Conservation (phyloP, 2,888 invertebrate genomes). For the Agrotis exclamationis region DNA sequence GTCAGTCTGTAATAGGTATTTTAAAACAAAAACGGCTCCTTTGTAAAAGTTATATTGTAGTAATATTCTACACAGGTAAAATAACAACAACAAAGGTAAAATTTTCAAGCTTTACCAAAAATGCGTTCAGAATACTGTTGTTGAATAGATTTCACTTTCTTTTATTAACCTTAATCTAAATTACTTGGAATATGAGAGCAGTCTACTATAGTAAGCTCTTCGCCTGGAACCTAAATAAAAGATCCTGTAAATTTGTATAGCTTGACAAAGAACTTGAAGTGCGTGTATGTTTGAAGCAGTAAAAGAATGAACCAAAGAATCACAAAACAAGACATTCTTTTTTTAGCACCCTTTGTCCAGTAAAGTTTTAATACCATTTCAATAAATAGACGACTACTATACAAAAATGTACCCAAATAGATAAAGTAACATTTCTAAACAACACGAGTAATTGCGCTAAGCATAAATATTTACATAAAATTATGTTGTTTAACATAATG, state of each 20-base stretch:
- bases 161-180: slow-evolving; percentile 48
- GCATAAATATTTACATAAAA: slow-evolving; percentile 52
- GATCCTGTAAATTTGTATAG: slow-evolving; percentile 15
- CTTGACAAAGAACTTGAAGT: slow-evolving; percentile 26
- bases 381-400: slow-evolving; percentile 56
- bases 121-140: slow-evolving; percentile 40
- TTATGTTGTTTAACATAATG: slow-evolving; percentile 26
- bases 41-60: slow-evolving; percentile 60
- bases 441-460: slow-evolving; percentile 46
- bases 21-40: slow-evolving; percentile 40
- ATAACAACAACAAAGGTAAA: slow-evolving; percentile 58
- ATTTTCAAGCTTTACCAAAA: slow-evolving; percentile 46
- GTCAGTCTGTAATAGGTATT: not conserved
- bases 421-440: slow-evolving; percentile 33
- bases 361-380: slow-evolving; percentile 53
- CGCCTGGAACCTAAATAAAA: slow-evolving; percentile 9
- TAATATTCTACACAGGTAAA: slow-evolving; percentile 57
- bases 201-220: slow-evolving; percentile 10
- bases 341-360: slow-evolving; percentile 18
- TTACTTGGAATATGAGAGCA: slow-evolving; percentile 54
- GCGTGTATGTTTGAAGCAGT: not conserved
- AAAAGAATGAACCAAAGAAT: slow-evolving; percentile 12
- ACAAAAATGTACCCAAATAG: slow-evolving; percentile 37
- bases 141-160: slow-evolving; percentile 39
- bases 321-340: slow-evolving; percentile 20